phyloP scores from a whole-genome alignment of 2,797 vertebrate species.

The Brachymystax lenok region DNA sequence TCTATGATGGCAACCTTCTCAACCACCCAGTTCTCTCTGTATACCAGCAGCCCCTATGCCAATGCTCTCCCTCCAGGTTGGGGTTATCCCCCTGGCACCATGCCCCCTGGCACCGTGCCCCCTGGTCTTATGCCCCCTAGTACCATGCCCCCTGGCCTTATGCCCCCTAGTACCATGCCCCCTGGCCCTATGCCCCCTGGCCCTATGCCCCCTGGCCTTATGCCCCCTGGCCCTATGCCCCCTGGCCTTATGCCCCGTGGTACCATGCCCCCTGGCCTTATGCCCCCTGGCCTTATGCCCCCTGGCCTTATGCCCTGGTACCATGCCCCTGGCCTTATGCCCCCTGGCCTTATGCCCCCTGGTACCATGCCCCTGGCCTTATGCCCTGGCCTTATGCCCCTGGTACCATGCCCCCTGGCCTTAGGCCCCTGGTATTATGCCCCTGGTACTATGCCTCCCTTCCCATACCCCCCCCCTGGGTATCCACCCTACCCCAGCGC shows the following conservation, averaged over 20 bases:
- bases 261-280: neutral
- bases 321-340: neutral
- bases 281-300: neutral
- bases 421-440: too few species aligned
- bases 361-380: neutral
- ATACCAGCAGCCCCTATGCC: slow-evolving; percentile 2
- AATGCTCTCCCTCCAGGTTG: slow-evolving; percentile 13
- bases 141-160: neutral
- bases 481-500: neutral
- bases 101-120: too few species aligned
- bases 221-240: neutral
- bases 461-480: neutral
- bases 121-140: neutral
- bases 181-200: too few species aligned
- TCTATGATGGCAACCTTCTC: neutral
- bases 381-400: neutral
- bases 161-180: neutral
- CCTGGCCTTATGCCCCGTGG: neutral
- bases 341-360: neutral
- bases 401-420: too few species aligned
- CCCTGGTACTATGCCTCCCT: neutral
- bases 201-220: neutral
- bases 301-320: too few species aligned
- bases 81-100: neutral
- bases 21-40: slow-evolving; percentile 15